Evolutionary conservation across 2,113 vertebrate species (phyloP), one percentile per base, ranked within the genome.

Genomic region (Alethe castanea): DNA sequence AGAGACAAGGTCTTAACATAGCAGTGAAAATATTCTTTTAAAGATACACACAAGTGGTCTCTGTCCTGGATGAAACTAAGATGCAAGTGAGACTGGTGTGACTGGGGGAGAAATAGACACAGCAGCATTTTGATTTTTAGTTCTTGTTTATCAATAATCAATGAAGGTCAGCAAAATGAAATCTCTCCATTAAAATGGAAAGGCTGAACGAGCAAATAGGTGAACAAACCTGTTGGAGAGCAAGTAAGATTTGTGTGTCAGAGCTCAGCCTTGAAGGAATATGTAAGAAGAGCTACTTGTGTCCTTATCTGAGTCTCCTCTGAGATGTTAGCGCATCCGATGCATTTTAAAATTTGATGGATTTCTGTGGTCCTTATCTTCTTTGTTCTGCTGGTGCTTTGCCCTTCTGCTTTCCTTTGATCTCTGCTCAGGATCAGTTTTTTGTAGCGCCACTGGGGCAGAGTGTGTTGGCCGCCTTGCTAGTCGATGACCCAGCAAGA

Each of bases 261-360:
- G 77, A 90, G 62, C 92, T 79, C 50, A 84, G 22, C 53, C 91
- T 86, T 86, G 91, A 76, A 91, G 82, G 65, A 95, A 81, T 91
- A 60, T 76, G 53, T 86, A 62, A 87, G 79, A 87, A 84, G 64
- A 87, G 62, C 33, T 88, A 53, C 59, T 90, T 66, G 53, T 73
- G 89, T 69, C 91, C 82, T 97, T 96, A 96, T 96, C 94, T 92
- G 69, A 96, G 70, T 85, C 67, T 97, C 92, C 88, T 94, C 89
- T 83, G 84, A 76, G 77, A 92, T 65, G 57, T 50, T 92, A 84
- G 87, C n/a, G 23, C 77, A 92, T 85, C 85, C 2, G 5, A 86
- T 92, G 86, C 89, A 94, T 95, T 97, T 95, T 96, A 93, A 96
- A 96, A 95, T 91, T 88, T 94, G 84, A 86, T 95, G 79, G 90